A percentile compares a stretch with the other conserved stretches of the same genome.
phyloP scores from a whole-genome alignment of 2,888 invertebrate genomes.

The Gari tellinella region DNA sequence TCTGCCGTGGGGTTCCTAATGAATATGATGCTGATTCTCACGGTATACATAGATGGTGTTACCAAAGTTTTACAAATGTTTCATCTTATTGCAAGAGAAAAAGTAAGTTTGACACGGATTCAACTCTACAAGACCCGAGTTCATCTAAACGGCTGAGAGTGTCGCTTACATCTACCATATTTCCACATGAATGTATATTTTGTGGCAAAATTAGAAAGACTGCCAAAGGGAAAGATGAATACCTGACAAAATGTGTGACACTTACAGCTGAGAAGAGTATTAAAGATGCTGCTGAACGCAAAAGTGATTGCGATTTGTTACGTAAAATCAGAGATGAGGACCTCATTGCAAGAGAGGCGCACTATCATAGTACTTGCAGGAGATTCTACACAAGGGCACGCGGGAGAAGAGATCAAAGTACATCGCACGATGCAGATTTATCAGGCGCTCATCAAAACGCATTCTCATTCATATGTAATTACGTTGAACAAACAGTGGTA shows the following conservation, averaged over 20 bases:
- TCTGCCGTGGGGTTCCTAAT: background rate
- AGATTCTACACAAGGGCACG: constrained; percentile 25
- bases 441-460: background rate
- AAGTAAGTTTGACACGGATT: too few species aligned
- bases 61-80: background rate
- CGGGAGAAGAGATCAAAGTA: background rate
- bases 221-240: too few species aligned
- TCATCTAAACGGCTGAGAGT: too few species aligned
- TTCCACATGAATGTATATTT: background rate
- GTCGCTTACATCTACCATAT: background rate
- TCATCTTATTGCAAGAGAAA: background rate
- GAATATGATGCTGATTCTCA: background rate
- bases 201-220: too few species aligned
- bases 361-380: constrained; percentile 33
- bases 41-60: constrained; percentile 10
- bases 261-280: constrained; percentile 32
- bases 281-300: constrained; percentile 20
- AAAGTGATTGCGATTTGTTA: constrained; percentile 17
- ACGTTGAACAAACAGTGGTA: constrained; percentile 10
- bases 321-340: constrained; percentile 28
- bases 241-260: constrained; percentile 2
- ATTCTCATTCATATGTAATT: constrained; percentile 11
- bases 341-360: constrained; percentile 28
- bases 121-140: too few species aligned
- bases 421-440: background rate